Evolutionary conservation across 92 coral and sea anemone genomes (phyloP).

Genomic region (Porites divaricata): DNA sequence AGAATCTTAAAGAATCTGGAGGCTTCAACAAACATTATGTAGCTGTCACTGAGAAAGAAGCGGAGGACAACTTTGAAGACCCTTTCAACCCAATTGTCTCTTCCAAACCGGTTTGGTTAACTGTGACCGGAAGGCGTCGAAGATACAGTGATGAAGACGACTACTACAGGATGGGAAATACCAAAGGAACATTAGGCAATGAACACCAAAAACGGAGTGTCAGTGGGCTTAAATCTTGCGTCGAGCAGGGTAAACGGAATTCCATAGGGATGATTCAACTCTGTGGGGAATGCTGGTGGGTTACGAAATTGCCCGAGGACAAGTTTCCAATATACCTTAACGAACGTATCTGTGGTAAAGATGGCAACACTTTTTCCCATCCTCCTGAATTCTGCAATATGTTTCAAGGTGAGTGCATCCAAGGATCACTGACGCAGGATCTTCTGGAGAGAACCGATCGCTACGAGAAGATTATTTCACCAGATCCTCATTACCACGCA

Average conservation of each 20-base stretch:
- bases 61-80: constrained; percentile 3
- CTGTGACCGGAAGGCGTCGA: constrained; percentile 22
- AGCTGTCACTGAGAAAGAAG: constrained; percentile 15
- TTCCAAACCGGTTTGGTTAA: neutral
- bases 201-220: neutral
- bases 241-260: neutral
- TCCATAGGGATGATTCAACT: constrained; percentile 5
- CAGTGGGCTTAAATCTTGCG: constrained; percentile 19
- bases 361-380: neutral
- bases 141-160: neutral
- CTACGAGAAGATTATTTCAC: constrained; percentile 22
- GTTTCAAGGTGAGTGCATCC: constrained; percentile 20
- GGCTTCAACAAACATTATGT: constrained; percentile 38
- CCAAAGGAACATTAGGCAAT: neutral
- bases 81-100: constrained; percentile 11
- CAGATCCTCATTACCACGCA: constrained; percentile 34
- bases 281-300: constrained; percentile 38
- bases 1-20: neutral
- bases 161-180: neutral
- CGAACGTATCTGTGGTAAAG: constrained; percentile 26
- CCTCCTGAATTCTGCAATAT: neutral
- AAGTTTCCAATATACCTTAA: constrained; percentile 25
- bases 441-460: constrained; percentile 28
- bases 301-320: constrained; percentile 7
- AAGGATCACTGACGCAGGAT: constrained; percentile 29